Conservation (phyloP, 2,113 vertebrate species). For the Thunnus maccoyii region DNA sequence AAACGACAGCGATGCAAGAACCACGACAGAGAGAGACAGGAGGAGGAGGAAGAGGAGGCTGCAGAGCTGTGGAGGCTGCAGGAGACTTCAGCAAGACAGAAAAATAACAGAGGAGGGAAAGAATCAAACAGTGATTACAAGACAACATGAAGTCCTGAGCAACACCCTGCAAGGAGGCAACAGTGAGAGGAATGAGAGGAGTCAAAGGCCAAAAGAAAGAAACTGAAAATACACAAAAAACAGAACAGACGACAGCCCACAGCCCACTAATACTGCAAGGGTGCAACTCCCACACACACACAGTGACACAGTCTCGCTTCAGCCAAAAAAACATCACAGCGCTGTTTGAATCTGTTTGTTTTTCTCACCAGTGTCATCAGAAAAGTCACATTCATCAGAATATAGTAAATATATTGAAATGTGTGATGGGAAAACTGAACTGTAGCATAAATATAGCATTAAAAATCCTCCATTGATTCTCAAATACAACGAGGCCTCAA, state of each 20-base stretch:
- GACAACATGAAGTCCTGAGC: slow-evolving; percentile 89
- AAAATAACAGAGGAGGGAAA: slow-evolving; percentile 42
- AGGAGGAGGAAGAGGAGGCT: slow-evolving; percentile 63
- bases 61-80: slow-evolving; percentile 67
- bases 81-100: slow-evolving; percentile 63
- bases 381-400: slow-evolving; percentile 3
- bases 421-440: not conserved
- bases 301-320: not conserved
- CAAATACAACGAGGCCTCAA: not conserved
- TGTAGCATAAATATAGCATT: not conserved
- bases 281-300: slow-evolving; percentile 85
- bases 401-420: not conserved
- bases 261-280: slow-evolving; percentile 78
- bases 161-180: slow-evolving; percentile 89
- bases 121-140: slow-evolving; percentile 83
- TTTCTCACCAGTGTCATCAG: slow-evolving; percentile 1
- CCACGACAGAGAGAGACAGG: slow-evolving; percentile 68
- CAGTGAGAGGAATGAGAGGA: slow-evolving; percentile 78
- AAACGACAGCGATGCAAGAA: slow-evolving; percentile 76
- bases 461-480: not conserved
- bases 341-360: not conserved
- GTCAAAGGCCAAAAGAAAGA: slow-evolving; percentile 13
- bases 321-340: slow-evolving; percentile 31
- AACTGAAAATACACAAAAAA: slow-evolving; percentile 66
- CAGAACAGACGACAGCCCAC: slow-evolving; percentile 75